phyloP scores from a whole-genome alignment of 1,140 invertebrate species.

The Drosophila kohkoa region DNA sequence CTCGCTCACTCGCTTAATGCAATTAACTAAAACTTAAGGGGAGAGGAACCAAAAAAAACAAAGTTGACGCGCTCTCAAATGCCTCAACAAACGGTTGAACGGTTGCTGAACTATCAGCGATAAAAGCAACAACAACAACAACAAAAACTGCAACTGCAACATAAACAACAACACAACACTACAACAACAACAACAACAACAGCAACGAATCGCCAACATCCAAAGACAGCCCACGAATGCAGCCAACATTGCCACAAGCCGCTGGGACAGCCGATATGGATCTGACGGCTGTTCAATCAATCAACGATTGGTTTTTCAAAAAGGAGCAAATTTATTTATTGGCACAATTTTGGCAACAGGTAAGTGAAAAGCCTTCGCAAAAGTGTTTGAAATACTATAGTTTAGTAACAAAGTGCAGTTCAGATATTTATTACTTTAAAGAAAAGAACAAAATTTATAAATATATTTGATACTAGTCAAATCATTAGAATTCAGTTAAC shows the following conservation, averaged over 20 bases:
- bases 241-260: conserved; percentile 87
- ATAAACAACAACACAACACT: conserved; percentile 22
- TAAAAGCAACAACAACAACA: conserved; percentile 20
- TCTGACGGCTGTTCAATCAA: conserved; percentile 93
- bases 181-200: conserved; percentile 9
- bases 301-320: conserved; percentile 96
- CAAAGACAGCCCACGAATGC: conserved; percentile 87
- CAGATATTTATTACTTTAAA: too few species aligned
- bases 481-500: too few species aligned
- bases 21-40: conserved; percentile 33
- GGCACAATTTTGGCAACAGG: conserved; percentile 97
- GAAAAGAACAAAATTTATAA: not conserved
- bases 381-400: too few species aligned
- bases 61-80: conserved; percentile 14
- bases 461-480: too few species aligned
- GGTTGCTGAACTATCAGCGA: conserved; percentile 27
- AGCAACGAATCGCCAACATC: conserved; percentile 21
- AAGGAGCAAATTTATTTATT: conserved; percentile 96
- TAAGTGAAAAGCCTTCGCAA: conserved; percentile 85
- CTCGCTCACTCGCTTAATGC: not conserved
- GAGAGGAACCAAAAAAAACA: not conserved
- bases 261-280: conserved; percentile 91
- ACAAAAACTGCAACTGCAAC: not conserved
- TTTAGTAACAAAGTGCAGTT: not conserved
- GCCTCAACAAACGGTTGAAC: conserved; percentile 29